A percentile compares a stretch with the other conserved stretches of the same genome.
These are phyloP conservation scores for Pteronotus mesoamericanus DNA, from an alignment of 2,797 vertebrate species.

Conservation along the genomic window DNA sequence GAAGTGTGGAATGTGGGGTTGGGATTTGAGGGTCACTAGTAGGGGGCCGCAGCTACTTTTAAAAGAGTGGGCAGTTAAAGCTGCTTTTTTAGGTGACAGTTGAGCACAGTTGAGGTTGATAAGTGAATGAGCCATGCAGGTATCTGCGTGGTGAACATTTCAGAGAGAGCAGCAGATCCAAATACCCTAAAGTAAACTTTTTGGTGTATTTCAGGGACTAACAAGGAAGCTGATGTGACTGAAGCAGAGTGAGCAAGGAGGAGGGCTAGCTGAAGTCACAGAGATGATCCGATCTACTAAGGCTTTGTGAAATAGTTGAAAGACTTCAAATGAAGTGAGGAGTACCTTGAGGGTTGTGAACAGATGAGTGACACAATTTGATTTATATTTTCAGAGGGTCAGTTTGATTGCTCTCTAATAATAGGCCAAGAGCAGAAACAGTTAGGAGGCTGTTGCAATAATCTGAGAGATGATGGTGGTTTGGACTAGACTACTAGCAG, in stretches of 20 bases:
- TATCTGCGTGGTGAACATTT: neutral
- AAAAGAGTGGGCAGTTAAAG: neutral
- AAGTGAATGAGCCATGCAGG: neutral
- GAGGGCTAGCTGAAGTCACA: neutral
- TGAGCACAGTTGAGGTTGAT: neutral
- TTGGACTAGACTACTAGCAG: neutral
- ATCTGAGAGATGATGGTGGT: neutral
- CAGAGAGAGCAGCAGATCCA: neutral
- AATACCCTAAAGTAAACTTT: neutral
- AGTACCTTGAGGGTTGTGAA: neutral
- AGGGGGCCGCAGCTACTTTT: neutral
- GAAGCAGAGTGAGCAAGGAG: neutral
- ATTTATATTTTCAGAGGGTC: constrained; percentile 13
- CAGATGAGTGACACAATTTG: neutral
- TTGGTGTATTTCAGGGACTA: neutral
- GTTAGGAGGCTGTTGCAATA: neutral
- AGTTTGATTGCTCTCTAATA: neutral
- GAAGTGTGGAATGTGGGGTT: neutral
- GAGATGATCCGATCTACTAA: neutral
- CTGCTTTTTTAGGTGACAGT: neutral
- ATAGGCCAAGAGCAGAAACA: neutral
- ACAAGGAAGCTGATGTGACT: neutral
- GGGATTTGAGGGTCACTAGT: neutral
- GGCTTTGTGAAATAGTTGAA: neutral
- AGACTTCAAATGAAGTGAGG: neutral